Evolutionary conservation across 2,888 invertebrate genomes (phyloP).

Genomic region (Zele albiditarsus): DNA sequence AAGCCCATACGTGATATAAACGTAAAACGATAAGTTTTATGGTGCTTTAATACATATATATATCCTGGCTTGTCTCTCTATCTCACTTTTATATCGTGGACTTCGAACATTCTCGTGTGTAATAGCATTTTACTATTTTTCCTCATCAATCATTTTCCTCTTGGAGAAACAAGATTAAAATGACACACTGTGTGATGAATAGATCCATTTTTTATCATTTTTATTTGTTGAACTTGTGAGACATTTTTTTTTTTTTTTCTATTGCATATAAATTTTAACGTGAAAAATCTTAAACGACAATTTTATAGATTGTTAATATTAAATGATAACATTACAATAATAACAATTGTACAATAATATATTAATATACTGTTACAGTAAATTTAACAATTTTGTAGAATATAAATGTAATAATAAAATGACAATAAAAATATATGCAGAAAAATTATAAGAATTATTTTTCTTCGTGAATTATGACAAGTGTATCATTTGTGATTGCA

Average conservation of each 20-base stretch:
- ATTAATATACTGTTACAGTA: too few relatives aligned
- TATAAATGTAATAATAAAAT: background rate
- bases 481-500: background rate
- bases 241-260: conserved; percentile 10
- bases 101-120: background rate
- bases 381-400: too few relatives aligned
- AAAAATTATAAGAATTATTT: too few relatives aligned
- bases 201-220: conserved; percentile 45
- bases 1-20: conserved; percentile 23
- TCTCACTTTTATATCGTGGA: background rate
- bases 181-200: conserved; percentile 48
- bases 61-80: conserved; percentile 10
- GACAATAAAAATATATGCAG: background rate
- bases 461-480: too few relatives aligned
- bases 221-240: conserved; percentile 11
- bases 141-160: conserved; percentile 51
- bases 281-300: background rate
- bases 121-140: conserved; percentile 25
- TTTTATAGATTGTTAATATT: too few relatives aligned
- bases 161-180: conserved; percentile 48
- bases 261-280: too few relatives aligned
- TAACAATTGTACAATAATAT: too few relatives aligned
- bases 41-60: conserved; percentile 11
- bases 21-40: conserved; percentile 47
- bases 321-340: too few relatives aligned